Base-by-base conservation (phyloP, 2,888 invertebrate genomes). In the Mythimna vitellina region DNA sequence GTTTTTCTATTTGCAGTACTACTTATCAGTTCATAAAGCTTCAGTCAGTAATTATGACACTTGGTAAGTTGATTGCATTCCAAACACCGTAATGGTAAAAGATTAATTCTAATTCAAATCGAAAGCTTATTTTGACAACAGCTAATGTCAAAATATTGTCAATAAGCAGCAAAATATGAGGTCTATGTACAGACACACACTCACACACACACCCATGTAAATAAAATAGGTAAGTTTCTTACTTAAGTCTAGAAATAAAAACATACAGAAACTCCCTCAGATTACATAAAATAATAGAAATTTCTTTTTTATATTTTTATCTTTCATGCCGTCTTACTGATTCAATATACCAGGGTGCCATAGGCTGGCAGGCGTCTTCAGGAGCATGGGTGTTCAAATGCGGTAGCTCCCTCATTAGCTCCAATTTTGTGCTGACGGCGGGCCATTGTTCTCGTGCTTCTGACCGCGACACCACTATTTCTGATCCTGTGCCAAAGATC, bases 391-490 rank as follows among this genome's bases (percentile, higher is more conserved):
- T 89, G 14, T 94, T 94, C 81, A 92, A 91, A 80, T 98, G 98
- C 86, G 98, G 98, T 0, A 97, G 97, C 6, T 96, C 97, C 1
- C 92, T 98, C 8, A 97, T 98, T 70, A 97, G 97, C 65, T 93
- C 97, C 29, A 95, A 94, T 64, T 97, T 96, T 87, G 96, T 98
- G 4, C 87, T 98, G 51, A 97, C 97, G 0, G 98, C 98, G 0
- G 98, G 97, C 0, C 98, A 98, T 89, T 98, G 98, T 83, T 88
- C 91, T 7, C 88, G 77, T 6, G 87, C 89, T 1, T 90, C 91
- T 0, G 49, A 81, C 0, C 78, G 83, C 22, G 89, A 90, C n/a
- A 83, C 88, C 4, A 82, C 84, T 17, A 83, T 93, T 56, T 74
- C 86, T 4, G 90, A 91, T 56, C 73, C 84, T 3, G 74, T 80